Evolutionary conservation across 2,113 vertebrate genomes (phyloP).

Genomic region (Colistium nudipinnis): DNA sequence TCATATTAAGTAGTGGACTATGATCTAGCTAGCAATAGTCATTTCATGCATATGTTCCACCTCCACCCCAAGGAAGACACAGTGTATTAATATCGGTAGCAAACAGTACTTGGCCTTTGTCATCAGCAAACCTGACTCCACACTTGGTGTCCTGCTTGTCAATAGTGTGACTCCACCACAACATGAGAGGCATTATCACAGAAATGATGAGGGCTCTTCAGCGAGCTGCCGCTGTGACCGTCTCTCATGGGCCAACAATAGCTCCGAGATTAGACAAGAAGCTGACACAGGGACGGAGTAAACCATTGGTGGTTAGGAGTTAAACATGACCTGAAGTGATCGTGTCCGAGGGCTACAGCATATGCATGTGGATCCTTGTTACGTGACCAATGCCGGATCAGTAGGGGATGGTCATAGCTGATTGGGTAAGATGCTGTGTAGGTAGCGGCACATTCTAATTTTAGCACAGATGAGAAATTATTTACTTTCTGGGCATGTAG

Average conservation of each 20-base stretch:
- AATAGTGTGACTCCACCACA: constrained; percentile 55
- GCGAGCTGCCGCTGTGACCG: constrained; percentile 51
- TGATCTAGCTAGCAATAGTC: neutral
- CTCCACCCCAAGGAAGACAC: neutral
- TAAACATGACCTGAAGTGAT: constrained; percentile 24
- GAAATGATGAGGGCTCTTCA: constrained; percentile 67
- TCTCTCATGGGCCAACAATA: constrained; percentile 65
- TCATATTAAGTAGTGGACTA: neutral
- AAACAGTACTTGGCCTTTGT: constrained; percentile 20
- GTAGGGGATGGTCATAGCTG: neutral
- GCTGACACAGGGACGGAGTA: constrained; percentile 22
- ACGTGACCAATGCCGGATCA: neutral
- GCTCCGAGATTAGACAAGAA: constrained; percentile 68
- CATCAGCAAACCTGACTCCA: constrained; percentile 28
- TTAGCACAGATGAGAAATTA: neutral
- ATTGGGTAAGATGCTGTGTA: neutral
- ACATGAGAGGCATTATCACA: constrained; percentile 61
- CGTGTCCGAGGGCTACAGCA: neutral
- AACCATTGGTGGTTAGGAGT: constrained; percentile 23
- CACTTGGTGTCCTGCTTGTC: constrained; percentile 32
- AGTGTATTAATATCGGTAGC: neutral
- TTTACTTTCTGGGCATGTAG: neutral
- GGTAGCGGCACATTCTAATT: constrained; percentile 5
- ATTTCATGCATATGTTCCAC: neutral
- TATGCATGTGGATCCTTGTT: constrained; percentile 5